A percentile compares a stretch with the other conserved stretches of the same genome.
Evolutionary conservation across 1,140 invertebrate species (phyloP).

Genomic region (Hyles vespertilio): DNA sequence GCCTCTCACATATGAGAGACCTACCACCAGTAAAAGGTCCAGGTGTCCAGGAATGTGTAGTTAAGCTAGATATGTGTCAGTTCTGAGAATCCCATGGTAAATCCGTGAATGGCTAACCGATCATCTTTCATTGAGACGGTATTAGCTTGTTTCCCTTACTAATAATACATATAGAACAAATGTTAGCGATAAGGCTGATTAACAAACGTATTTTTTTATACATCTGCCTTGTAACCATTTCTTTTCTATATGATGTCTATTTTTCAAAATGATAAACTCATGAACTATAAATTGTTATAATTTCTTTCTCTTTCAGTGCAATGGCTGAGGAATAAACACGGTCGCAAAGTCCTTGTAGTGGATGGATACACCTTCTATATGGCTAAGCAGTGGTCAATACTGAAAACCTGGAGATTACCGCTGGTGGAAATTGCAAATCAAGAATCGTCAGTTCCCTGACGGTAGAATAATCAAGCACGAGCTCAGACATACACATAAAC

Average conservation of each 20-base stretch:
- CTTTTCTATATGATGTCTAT: not conserved
- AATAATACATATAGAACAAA: not conserved
- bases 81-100: too few species aligned
- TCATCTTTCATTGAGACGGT: too few species aligned
- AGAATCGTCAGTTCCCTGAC: not conserved
- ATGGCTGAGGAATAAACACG: conserved; percentile 6
- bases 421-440: not conserved
- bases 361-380: conserved; percentile 10
- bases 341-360: not conserved
- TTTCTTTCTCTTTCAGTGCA: conserved; percentile 2
- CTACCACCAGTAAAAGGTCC: too few species aligned
- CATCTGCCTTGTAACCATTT: not conserved
- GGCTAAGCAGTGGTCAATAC: not conserved
- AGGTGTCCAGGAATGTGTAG: too few species aligned
- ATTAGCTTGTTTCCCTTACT: too few species aligned
- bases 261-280: not conserved
- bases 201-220: not conserved
- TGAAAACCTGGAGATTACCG: not conserved
- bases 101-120: too few species aligned
- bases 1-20: too few species aligned
- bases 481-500: not conserved
- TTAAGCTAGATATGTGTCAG: too few species aligned
- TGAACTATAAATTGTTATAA: not conserved
- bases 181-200: not conserved
- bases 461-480: not conserved